Evolutionary conservation across 1,140 invertebrate genomes (phyloP), one percentile per base, ranked within the genome.

Genomic region (Bombus huntii): DNA sequence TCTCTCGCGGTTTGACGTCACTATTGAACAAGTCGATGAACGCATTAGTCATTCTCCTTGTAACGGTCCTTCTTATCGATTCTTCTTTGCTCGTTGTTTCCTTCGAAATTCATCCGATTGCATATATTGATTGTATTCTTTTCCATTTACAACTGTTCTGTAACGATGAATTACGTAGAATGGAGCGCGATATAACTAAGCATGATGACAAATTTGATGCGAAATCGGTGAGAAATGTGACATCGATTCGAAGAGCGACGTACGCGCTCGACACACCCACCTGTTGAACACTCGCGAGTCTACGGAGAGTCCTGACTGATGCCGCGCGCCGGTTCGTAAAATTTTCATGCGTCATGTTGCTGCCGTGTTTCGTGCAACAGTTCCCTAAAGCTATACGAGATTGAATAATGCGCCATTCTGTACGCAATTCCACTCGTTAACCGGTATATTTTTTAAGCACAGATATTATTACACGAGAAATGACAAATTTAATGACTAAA

Each of bases 31-130:
- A 94, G 91, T 91, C 92, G 93, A 93, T 91, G 91, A 93, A 93
- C 91, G 88, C 79, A 89, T 94, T 94, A 94, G 94, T 94, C 94
- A 94, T 92, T 88, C 79, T 82, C 53, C 87, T 92, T 83, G 91
- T 93, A 90, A 93, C 89, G 92, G 91, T 93, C 92, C 88, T 89
- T 65, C 87, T 91, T 89, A 92, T 90, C 86, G 83, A 90, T 80
- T 85, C 47, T 10, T 53, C 71, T 47, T 83, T 66, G 12, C 53
- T 73, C 76, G n/a, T n/a, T 28, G 18, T 18, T 28, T 62, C 39
- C 37, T 44, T 74, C 53, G 31, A 62, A 78, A 47, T 66, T 81
- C n/a, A 72, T 78, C n/a, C 1, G 13, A 8, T 57, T 5, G 71
- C 28, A 12, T 28, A 28, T 3, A 31, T 42, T 39, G 37, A 57